These are phyloP conservation scores for Halichoerus grypus DNA, from an alignment of 2,113 vertebrate genomes.

Conservation along the genomic window DNA sequence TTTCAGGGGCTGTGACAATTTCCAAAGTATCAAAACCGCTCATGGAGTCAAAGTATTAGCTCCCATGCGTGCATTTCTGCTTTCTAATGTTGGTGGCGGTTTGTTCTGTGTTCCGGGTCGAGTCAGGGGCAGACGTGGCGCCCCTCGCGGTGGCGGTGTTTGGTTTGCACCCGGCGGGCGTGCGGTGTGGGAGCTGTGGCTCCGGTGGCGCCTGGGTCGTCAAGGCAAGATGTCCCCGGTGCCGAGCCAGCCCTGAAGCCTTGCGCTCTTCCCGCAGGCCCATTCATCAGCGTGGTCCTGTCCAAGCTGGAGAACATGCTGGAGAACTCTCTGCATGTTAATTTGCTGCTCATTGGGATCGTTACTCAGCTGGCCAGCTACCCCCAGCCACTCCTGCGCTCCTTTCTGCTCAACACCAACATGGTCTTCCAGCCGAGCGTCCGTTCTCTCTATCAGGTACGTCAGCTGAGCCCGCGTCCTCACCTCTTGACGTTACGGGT, in stretches of 20 bases:
- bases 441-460: constrained; percentile 97
- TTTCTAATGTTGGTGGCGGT: neutral
- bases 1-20: neutral
- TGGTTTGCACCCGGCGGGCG: neutral
- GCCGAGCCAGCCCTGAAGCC: constrained; percentile 35
- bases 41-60: neutral
- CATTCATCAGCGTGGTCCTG: constrained; percentile 96
- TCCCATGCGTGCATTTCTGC: neutral
- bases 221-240: neutral
- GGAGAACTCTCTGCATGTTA: constrained; percentile 96
- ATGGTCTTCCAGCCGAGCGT: constrained; percentile 98
- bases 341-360: constrained; percentile 96
- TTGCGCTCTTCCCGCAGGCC: constrained; percentile 88
- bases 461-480: neutral
- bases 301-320: constrained; percentile 99
- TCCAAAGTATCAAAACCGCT: neutral
- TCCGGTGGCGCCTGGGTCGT: neutral
- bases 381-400: constrained; percentile 96
- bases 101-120: too few relatives aligned
- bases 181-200: constrained; percentile 20
- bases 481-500: accelerated
- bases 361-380: constrained; percentile 96
- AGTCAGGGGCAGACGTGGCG: neutral
- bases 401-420: constrained; percentile 99
- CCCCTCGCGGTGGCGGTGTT: accelerated